Evolutionary conservation across 2,797 vertebrate species (phyloP).

Genomic region (Paedocypris micromegethes): DNA sequence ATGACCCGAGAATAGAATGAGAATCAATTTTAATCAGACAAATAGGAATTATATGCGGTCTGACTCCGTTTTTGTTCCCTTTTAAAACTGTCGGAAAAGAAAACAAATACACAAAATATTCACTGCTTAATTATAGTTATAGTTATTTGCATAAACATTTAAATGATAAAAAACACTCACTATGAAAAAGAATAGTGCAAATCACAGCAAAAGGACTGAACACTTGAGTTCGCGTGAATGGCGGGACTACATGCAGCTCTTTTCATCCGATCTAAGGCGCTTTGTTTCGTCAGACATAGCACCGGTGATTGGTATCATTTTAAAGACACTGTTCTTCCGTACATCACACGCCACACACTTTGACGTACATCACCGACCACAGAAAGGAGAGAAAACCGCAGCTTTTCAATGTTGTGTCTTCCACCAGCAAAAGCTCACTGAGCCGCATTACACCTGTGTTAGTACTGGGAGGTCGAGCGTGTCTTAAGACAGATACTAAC

Average conservation of each 20-base stretch:
- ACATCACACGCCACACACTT: conserved; percentile 54
- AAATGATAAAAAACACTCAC: no score
- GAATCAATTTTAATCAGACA: no score
- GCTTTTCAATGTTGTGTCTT: conserved; percentile 29
- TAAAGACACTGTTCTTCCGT: conserved; percentile 57
- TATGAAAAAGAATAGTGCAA: background rate
- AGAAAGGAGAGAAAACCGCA: conserved; percentile 14
- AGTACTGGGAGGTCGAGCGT: conserved; percentile 30
- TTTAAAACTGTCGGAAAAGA: no score
- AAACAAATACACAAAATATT: no score
- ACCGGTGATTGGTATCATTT: conserved; percentile 62
- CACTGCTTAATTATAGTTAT: no score
- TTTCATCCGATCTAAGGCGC: conserved; percentile 56
- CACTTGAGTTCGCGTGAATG: background rate
- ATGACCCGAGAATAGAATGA: no score
- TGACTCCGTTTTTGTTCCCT: no score
- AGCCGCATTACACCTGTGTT: conserved; percentile 42
- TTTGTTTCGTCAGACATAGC: conserved; percentile 63
- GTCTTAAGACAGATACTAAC: conserved; percentile 13
- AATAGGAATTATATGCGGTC: no score
- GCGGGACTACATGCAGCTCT: background rate
- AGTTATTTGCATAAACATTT: no score
- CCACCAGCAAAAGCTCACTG: conserved; percentile 5
- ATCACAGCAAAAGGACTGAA: conserved; percentile 51
- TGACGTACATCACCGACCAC: conserved; percentile 35